A percentile compares a stretch with the other conserved stretches of the same genome.
Conservation (phyloP, 2,888 invertebrate genomes). For the Athalia cordata region DNA sequence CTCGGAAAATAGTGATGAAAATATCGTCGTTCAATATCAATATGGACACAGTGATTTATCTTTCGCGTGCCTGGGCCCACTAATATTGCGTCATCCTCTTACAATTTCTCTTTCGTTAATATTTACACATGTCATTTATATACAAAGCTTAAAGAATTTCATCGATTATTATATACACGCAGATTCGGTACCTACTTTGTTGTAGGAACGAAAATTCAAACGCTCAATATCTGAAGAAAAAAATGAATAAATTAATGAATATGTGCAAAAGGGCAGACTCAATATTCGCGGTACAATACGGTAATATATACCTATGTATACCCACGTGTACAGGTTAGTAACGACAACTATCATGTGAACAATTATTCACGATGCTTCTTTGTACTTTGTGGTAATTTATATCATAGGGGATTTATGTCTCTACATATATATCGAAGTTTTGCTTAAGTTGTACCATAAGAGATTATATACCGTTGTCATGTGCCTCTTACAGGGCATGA, state of each 20-base stretch:
- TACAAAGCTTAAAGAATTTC: not conserved
- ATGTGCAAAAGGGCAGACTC: too few relatives aligned
- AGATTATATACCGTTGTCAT: not conserved
- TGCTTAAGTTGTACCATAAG: conserved; percentile 8
- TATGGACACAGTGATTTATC: conserved; percentile 12
- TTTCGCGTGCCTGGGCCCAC: conserved; percentile 18
- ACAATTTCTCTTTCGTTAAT: conserved; percentile 9
- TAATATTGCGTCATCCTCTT: conserved; percentile 1
- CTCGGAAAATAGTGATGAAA: conserved; percentile 16
- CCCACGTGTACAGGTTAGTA: too few relatives aligned
- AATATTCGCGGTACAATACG: too few relatives aligned
- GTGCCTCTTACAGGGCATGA: not conserved
- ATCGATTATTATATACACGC: not conserved
- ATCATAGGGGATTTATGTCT: not conserved
- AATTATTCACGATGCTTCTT: conserved; percentile 55
- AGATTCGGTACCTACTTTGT: not conserved
- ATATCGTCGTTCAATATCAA: conserved; percentile 24
- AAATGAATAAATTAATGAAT: too few relatives aligned
- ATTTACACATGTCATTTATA: not conserved
- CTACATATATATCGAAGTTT: conserved; percentile 1
- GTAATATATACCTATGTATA: too few relatives aligned
- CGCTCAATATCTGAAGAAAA: too few relatives aligned
- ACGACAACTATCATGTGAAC: conserved; percentile 54
- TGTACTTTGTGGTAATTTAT: not conserved
- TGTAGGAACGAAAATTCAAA: not conserved